Evolutionary conservation across 2,113 vertebrate species (phyloP).

Genomic region (Irena cyanogastra): DNA sequence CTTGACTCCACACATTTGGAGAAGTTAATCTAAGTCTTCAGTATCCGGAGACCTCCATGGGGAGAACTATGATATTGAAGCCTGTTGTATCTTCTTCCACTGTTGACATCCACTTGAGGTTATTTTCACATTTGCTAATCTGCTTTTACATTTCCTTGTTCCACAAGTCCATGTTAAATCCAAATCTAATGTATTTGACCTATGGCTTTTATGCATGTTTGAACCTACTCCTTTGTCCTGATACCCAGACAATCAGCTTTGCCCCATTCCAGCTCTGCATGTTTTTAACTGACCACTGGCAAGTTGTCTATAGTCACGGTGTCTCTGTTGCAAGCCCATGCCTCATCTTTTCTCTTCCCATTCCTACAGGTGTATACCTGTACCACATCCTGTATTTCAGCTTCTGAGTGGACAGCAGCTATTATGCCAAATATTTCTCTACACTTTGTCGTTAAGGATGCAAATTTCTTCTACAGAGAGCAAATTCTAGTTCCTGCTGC

Average conservation of each 20-base stretch:
- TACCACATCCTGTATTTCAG: background rate
- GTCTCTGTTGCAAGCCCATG: accelerated
- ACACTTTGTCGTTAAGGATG: background rate
- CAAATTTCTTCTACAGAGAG: background rate
- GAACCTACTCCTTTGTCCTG: background rate
- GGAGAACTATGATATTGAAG: background rate
- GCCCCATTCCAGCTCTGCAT: background rate
- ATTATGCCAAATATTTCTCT: background rate
- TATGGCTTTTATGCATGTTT: background rate
- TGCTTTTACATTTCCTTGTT: background rate
- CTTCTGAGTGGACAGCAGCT: background rate
- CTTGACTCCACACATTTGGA: background rate
- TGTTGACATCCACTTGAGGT: background rate
- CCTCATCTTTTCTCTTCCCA: background rate
- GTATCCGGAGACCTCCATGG: background rate
- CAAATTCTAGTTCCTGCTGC: background rate
- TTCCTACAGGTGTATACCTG: background rate
- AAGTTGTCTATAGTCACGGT: background rate
- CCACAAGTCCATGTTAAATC: background rate
- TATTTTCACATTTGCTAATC: background rate
- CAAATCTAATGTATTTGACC: background rate
- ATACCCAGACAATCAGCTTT: background rate
- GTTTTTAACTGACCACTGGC: background rate
- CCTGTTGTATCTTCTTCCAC: background rate
- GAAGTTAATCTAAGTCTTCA: background rate